Base-by-base conservation (phyloP, 92 coral and sea anemone species). In the Palythoa grandis region DNA sequence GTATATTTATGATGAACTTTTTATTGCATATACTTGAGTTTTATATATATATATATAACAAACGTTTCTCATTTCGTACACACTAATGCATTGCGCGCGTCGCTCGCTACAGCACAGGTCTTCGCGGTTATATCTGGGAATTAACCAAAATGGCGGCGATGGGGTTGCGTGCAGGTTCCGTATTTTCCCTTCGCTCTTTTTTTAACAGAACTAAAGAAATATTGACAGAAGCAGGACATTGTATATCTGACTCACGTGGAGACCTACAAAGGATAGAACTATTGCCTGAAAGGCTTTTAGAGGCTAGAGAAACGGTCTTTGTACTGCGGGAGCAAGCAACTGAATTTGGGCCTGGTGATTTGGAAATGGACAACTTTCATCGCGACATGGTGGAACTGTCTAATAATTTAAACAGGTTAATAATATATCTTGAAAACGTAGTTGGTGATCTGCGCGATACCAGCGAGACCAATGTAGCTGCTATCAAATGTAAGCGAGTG, bases 261-360 rank as follows among this genome's bases (percentile, higher is more conserved):
- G 68, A 77, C 85, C 87, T 86, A 80, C 86, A 88, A 65, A 82
- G 80, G 16, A 65, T 86, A 66, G 83, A 88, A 77, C 60, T 87
- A 84, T 69, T 86, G 72, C 94, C 86, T 67, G 88, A 88, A 57
- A 88, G 92, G 88, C 94, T 91, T 82, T 76, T 91, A 43, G 94
- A 88, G 92, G 94, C 90, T 80, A 89, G 86, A 58, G 92, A 91
- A 79, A 86, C 94, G 25, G 93, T 88, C 76, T 79, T 88, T 60
- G 88, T 83, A 84, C 77, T 91, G 76, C 88, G 70, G 76, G 87
- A 88, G 88, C 53, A 23, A 71, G 76, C 76, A 71, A 71, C 76
- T 71, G 76, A 71, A 71, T 71, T 71, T 71, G 76, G 76, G 76
- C 76, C 76, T 15, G 48, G 76, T 15, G 53, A 35, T 71, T 71